Percentiles rank a stretch among this genome's conserved stretches.
These are phyloP conservation scores for Drosophila sturtevanti DNA, from an alignment of 1,140 invertebrate genomes.

Conservation along the genomic window DNA sequence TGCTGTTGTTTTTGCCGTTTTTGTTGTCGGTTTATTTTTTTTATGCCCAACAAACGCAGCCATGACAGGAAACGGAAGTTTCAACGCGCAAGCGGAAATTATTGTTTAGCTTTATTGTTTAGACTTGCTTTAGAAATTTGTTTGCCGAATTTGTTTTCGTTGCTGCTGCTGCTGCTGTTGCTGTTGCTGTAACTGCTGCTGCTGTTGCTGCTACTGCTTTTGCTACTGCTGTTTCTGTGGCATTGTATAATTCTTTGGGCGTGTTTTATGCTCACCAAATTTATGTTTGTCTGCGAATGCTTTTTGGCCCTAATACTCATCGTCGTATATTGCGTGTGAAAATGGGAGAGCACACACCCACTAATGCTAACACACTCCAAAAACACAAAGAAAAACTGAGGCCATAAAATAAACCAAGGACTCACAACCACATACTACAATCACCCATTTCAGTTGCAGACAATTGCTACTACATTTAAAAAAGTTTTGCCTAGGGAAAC, in stretches of 20 bases:
- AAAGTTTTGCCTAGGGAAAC: slow-evolving; percentile 28
- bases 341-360: slow-evolving; percentile 8
- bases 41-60: slow-evolving; percentile 42
- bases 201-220: slow-evolving; percentile 36
- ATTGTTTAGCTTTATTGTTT: slow-evolving; percentile 79
- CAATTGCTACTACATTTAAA: slow-evolving; percentile 46
- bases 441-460: slow-evolving; percentile 48
- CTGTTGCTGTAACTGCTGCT: slow-evolving; percentile 67
- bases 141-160: slow-evolving; percentile 76
- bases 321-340: slow-evolving; percentile 42
- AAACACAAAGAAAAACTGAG: slow-evolving; percentile 19
- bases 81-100: slow-evolving; percentile 75
- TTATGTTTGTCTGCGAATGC: slow-evolving; percentile 58
- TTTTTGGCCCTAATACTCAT: slow-evolving; percentile 2
- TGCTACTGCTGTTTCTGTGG: slow-evolving; percentile 9
- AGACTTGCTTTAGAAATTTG: slow-evolving; percentile 76
- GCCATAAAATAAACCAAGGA: slow-evolving; percentile 46
- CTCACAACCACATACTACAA: slow-evolving; percentile 18
- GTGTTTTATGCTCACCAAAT: slow-evolving; percentile 58
- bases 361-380: slow-evolving; percentile 5
- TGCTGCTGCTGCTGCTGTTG: slow-evolving; percentile 30
- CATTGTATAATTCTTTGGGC: slow-evolving; percentile 57
- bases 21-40: slow-evolving; percentile 35
- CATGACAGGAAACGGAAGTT: slow-evolving; percentile 75
- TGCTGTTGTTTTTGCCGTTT: slow-evolving; percentile 29